These are phyloP conservation scores for Alsophila aescularia DNA, from an alignment of 2,888 invertebrate species.

Conservation along the genomic window DNA sequence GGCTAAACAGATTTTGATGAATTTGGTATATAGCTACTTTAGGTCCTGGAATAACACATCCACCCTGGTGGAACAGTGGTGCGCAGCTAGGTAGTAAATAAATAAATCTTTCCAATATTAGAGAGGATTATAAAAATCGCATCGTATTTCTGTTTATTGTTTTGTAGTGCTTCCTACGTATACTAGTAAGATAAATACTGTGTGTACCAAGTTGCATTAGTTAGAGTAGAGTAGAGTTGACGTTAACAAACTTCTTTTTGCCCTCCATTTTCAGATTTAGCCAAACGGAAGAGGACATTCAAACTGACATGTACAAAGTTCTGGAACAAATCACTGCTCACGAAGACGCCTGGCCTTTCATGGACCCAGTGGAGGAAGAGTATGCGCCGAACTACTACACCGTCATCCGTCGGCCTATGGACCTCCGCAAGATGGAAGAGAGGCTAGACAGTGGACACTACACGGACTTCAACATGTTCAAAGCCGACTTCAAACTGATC, in stretches of 20 bases:
- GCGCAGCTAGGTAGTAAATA: too few species aligned
- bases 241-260: not conserved
- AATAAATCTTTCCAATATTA: too few species aligned
- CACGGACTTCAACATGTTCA: slow-evolving; percentile 90
- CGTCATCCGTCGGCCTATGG: slow-evolving; percentile 92
- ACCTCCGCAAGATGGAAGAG: slow-evolving; percentile 94
- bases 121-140: too few species aligned
- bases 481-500: slow-evolving; percentile 95
- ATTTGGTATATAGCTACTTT: too few species aligned
- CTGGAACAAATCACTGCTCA: slow-evolving; percentile 94
- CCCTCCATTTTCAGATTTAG: slow-evolving; percentile 84
- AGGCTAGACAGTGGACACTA: slow-evolving; percentile 93
- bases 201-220: not conserved
- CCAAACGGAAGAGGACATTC: slow-evolving; percentile 92
- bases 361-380: slow-evolving; percentile 96
- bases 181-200: too few species aligned
- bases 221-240: too few species aligned
- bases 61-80: too few species aligned
- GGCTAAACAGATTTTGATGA: too few species aligned
- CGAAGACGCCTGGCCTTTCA: slow-evolving; percentile 97
- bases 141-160: too few species aligned
- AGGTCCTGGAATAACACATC: too few species aligned
- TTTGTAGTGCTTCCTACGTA: too few species aligned
- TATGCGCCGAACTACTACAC: slow-evolving; percentile 94
- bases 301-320: slow-evolving; percentile 96